phyloP scores from a whole-genome alignment of 2,888 invertebrate genomes.

The Idaea biselata region DNA sequence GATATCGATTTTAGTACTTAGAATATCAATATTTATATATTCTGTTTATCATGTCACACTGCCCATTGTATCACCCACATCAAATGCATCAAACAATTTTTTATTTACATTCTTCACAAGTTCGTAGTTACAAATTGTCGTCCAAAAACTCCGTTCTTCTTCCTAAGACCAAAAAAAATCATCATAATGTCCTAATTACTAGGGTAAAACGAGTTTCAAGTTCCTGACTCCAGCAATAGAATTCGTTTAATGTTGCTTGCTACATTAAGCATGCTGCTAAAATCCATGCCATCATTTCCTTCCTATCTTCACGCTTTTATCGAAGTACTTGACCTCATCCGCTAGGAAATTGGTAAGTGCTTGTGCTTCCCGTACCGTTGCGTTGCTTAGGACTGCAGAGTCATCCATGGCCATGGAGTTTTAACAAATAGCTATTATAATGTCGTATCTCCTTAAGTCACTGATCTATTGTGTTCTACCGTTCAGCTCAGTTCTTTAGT shows the following conservation, averaged over 20 bases:
- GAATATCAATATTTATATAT: too few relatives aligned
- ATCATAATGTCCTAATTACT: too few relatives aligned
- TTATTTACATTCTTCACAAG: too few relatives aligned
- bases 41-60: too few relatives aligned
- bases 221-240: too few relatives aligned
- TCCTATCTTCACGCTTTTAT: constrained; percentile 38
- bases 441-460: background rate
- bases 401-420: constrained; percentile 14
- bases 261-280: constrained; percentile 18
- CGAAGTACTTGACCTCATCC: constrained; percentile 34
- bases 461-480: background rate
- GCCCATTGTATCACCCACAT: too few relatives aligned
- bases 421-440: constrained; percentile 1
- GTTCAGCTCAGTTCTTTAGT: background rate
- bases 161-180: too few relatives aligned
- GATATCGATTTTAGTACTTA: too few relatives aligned
- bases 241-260: constrained; percentile 10
- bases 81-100: too few relatives aligned
- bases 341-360: constrained; percentile 29
- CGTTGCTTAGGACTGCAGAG: constrained; percentile 13
- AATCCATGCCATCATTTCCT: constrained; percentile 52
- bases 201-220: too few relatives aligned
- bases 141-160: too few relatives aligned
- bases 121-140: too few relatives aligned
- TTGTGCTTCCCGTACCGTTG: constrained; percentile 20